phyloP scores from a whole-genome alignment of 1,140 invertebrate genomes.

The Orius insidiosus region DNA sequence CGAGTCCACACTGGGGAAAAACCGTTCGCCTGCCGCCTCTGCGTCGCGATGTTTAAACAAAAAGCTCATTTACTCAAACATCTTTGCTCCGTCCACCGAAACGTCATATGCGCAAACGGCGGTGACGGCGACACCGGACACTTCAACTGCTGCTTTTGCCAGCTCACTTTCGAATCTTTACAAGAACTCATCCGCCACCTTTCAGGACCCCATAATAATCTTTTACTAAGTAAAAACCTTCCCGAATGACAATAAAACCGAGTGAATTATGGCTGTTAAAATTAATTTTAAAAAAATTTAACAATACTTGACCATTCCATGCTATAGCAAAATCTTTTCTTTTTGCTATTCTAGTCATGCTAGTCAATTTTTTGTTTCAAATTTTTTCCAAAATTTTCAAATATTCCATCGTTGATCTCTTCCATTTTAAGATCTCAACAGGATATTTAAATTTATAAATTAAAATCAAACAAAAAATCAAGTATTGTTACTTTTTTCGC shows the following conservation, averaged over 20 bases:
- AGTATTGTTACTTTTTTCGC: too few relatives aligned
- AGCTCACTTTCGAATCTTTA: slow-evolving; percentile 60
- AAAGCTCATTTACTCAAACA: slow-evolving; percentile 72
- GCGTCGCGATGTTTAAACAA: slow-evolving; percentile 76
- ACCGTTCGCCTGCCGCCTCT: slow-evolving; percentile 68
- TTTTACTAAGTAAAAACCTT: slow-evolving; percentile 68
- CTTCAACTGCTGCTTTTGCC: slow-evolving; percentile 73
- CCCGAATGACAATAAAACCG: slow-evolving; percentile 32
- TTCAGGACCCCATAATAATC: slow-evolving; percentile 68
- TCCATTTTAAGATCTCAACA: too few relatives aligned
- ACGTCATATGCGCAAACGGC: slow-evolving; percentile 55
- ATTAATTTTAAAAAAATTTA: too few relatives aligned
- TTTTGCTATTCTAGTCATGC: too few relatives aligned
- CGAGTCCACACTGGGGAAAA: slow-evolving; percentile 74
- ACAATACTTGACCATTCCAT: too few relatives aligned
- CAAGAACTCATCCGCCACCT: slow-evolving; percentile 68
- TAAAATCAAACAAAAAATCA: too few relatives aligned
- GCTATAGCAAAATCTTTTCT: too few relatives aligned
- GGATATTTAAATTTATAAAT: too few relatives aligned
- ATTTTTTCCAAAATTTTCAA: too few relatives aligned
- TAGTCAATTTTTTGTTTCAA: too few relatives aligned
- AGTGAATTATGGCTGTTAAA: background rate
- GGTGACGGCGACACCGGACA: slow-evolving; percentile 32
- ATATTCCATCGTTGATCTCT: too few relatives aligned
- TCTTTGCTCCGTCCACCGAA: slow-evolving; percentile 67